These are phyloP conservation scores for Cheilosia impressa DNA, from an alignment of 2,888 invertebrate species.

Conservation along the genomic window DNA sequence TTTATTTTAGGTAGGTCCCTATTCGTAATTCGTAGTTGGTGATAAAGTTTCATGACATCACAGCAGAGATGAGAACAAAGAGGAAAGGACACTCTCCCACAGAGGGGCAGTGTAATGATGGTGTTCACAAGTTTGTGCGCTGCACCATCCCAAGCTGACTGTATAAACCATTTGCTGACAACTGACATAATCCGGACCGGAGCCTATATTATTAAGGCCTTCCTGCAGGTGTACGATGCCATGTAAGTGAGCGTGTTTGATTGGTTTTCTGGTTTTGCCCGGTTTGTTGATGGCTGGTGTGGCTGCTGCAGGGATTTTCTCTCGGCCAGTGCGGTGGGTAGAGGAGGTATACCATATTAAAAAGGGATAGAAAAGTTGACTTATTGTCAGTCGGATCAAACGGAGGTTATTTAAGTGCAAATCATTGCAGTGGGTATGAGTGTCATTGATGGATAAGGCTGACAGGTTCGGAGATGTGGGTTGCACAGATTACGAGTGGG, in stretches of 20 bases:
- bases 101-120: constrained; percentile 22
- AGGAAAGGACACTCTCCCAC: constrained; percentile 12
- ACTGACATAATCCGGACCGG: constrained; percentile 17
- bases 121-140: constrained; percentile 20
- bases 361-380: neutral
- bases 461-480: too few relatives aligned
- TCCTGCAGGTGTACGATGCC: constrained; percentile 18
- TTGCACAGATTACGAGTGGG: too few relatives aligned
- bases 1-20: neutral
- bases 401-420: neutral
- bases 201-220: constrained; percentile 32
- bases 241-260: constrained; percentile 11
- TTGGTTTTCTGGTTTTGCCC: constrained; percentile 22
- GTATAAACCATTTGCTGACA: neutral
- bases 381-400: neutral
- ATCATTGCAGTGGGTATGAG: neutral
- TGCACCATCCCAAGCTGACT: neutral
- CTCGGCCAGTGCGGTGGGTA: constrained; percentile 13
- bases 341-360: neutral
- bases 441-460: too few relatives aligned
- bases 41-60: neutral
- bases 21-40: neutral
- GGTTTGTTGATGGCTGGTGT: constrained; percentile 15
- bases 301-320: constrained; percentile 6
- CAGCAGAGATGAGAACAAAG: constrained; percentile 7